These are phyloP conservation scores for Dasypus novemcinctus DNA, from an alignment of 2,113 vertebrate species.

Conservation along the genomic window DNA sequence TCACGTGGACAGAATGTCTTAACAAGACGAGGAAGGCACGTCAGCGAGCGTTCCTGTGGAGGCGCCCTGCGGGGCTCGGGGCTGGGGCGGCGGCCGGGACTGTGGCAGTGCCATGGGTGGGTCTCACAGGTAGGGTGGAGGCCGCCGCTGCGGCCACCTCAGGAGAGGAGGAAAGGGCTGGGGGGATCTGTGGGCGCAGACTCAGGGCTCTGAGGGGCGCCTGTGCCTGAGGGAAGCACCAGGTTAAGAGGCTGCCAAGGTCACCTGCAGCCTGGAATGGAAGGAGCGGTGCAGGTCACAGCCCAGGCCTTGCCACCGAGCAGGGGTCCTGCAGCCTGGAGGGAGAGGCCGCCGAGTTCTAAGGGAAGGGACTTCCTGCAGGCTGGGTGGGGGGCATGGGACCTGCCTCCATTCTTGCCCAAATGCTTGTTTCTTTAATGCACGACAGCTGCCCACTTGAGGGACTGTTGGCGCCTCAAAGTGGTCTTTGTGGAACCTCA, in stretches of 20 bases:
- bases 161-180: not conserved
- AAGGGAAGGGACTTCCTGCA: not conserved
- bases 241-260: not conserved
- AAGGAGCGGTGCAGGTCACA: not conserved
- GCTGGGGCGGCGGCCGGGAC: not conserved
- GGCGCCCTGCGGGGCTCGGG: accelerated
- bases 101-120: not conserved
- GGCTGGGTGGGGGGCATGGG: accelerated
- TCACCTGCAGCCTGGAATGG: accelerated
- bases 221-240: not conserved
- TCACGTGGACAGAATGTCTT: not conserved
- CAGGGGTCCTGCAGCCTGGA: not conserved
- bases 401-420: not conserved
- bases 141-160: accelerated
- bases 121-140: not conserved
- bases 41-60: too few relatives aligned
- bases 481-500: not conserved
- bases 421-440: not conserved
- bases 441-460: not conserved
- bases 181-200: not conserved
- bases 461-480: not conserved
- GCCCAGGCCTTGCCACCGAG: not conserved
- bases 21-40: not conserved
- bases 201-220: not conserved
- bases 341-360: not conserved